Conservation (phyloP, 2,888 invertebrate species). For the Leptopilina drosophilae region DNA sequence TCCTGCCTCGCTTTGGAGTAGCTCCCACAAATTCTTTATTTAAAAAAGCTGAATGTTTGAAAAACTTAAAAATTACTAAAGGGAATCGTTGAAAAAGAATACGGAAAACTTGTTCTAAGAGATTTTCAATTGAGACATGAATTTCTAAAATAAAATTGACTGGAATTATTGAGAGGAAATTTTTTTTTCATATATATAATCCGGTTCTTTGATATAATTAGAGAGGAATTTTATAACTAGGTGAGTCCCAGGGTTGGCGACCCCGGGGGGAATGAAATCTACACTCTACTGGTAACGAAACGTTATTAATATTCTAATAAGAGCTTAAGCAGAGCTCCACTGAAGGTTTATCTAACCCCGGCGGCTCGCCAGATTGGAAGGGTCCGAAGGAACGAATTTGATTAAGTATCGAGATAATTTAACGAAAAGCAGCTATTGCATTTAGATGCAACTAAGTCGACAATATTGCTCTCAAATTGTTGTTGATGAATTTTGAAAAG, state of each 20-base stretch:
- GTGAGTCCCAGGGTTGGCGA: background rate
- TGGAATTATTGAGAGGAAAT: background rate
- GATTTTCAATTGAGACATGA: background rate
- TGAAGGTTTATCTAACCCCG: conserved; percentile 36
- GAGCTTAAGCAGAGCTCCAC: conserved; percentile 23
- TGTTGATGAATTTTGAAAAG: background rate
- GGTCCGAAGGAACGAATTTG: conserved; percentile 32
- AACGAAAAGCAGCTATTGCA: conserved; percentile 8
- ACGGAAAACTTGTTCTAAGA: background rate
- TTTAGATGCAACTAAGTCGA: conserved; percentile 15
- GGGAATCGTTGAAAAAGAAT: too few relatives aligned
- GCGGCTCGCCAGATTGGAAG: conserved; percentile 29
- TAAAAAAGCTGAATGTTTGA: too few relatives aligned
- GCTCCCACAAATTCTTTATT: too few relatives aligned
- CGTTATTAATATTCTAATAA: conserved; percentile 37
- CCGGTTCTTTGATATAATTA: conserved; percentile 7
- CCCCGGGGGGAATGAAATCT: conserved; percentile 17
- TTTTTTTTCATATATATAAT: background rate
- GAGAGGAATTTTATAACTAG: conserved; percentile 6
- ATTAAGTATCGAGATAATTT: conserved; percentile 37
- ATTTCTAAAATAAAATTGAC: background rate
- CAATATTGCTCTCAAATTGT: conserved; percentile 23
- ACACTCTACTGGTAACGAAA: conserved; percentile 16
- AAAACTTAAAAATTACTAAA: too few relatives aligned
- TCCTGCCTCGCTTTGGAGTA: too few relatives aligned